Evolutionary conservation across 2,797 vertebrate genomes (phyloP).

Genomic region (Carduelis carduelis): DNA sequence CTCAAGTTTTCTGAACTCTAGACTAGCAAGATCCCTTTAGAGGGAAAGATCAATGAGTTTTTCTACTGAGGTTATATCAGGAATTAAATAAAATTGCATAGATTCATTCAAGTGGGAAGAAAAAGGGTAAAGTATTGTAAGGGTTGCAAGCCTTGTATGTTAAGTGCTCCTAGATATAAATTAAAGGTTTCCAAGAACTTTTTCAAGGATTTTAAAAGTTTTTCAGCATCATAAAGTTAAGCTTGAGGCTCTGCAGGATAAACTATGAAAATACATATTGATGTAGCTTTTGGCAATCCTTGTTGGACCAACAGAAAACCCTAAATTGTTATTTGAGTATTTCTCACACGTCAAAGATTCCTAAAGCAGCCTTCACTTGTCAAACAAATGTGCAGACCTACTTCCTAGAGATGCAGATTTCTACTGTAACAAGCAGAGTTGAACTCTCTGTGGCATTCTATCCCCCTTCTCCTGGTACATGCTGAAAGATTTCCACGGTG

Average conservation of each 20-base stretch:
- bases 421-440: background rate
- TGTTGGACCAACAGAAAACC: background rate
- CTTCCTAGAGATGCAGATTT: background rate
- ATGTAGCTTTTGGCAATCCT: background rate
- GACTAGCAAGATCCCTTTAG: background rate
- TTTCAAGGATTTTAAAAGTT: background rate
- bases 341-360: background rate
- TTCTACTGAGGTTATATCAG: background rate
- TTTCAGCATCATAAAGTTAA: background rate
- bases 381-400: background rate
- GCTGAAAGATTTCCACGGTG: background rate
- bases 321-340: background rate
- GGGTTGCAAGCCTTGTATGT: background rate
- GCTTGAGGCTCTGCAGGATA: background rate
- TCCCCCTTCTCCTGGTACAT: background rate
- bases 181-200: background rate
- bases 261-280: background rate
- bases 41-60: background rate
- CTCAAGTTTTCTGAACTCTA: background rate
- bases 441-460: background rate
- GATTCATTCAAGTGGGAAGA: background rate
- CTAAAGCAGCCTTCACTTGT: background rate
- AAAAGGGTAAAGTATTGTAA: background rate
- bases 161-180: background rate
- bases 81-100: background rate